Evolutionary conservation across 1,140 invertebrate genomes (phyloP).

Genomic region (Drosophila parvula): DNA sequence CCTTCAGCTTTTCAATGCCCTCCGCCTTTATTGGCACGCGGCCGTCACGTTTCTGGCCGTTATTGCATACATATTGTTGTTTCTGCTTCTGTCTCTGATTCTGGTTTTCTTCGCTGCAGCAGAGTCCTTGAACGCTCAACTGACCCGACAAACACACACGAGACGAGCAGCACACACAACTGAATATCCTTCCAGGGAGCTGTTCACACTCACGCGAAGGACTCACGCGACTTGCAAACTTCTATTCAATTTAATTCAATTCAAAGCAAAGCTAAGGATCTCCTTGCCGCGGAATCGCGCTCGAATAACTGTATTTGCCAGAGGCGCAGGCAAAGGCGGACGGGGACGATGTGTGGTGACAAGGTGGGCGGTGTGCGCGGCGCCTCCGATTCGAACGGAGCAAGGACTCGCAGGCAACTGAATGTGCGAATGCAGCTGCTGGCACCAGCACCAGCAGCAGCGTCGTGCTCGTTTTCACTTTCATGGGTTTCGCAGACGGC

Average conservation of each 20-base stretch:
- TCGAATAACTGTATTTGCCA: conserved; percentile 46
- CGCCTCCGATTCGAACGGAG: conserved; percentile 50
- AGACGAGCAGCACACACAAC: conserved; percentile 16
- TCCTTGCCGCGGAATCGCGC: conserved; percentile 27
- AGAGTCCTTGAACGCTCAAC: conserved; percentile 81
- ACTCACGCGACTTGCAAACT: conserved; percentile 37
- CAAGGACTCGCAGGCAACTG: conserved; percentile 79
- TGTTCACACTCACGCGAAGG: conserved; percentile 16
- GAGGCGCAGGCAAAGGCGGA: conserved; percentile 5
- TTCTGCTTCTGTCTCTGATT: conserved; percentile 39
- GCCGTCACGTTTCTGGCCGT: conserved; percentile 45
- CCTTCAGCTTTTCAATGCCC: conserved; percentile 21
- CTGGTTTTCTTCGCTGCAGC: conserved; percentile 44
- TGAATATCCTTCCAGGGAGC: conserved; percentile 10
- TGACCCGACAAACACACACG: conserved; percentile 66
- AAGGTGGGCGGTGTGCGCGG: conserved; percentile 7
- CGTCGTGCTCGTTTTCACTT: conserved; percentile 73
- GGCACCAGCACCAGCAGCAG: conserved; percentile 29
- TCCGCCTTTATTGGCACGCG: conserved; percentile 26
- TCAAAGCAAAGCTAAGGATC: conserved; percentile 11
- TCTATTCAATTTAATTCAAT: conserved; percentile 24
- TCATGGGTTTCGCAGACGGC: conserved; percentile 68
- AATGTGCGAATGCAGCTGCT: conserved; percentile 70
- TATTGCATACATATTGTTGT: conserved; percentile 59
- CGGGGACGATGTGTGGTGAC: conserved; percentile 8